Evolutionary conservation across 2,888 invertebrate species (phyloP).

Genomic region (Scaptomyza cyrtandrae): DNA sequence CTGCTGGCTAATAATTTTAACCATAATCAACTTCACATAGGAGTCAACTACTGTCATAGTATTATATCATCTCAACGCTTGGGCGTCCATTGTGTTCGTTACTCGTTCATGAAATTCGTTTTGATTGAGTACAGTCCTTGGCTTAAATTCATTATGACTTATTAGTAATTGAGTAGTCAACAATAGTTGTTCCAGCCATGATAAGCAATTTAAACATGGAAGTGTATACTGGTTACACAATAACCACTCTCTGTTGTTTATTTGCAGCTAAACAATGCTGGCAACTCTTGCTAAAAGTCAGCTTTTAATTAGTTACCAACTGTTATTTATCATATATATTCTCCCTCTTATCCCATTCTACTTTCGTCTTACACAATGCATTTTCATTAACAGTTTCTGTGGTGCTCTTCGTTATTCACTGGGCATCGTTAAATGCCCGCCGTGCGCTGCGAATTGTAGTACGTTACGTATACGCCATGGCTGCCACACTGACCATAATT

Average conservation of each 20-base stretch:
- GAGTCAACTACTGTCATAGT: constrained; percentile 8
- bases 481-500: constrained; percentile 47
- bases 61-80: constrained; percentile 4
- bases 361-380: constrained; percentile 30
- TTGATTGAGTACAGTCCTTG: constrained; percentile 53
- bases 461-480: constrained; percentile 54
- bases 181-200: not conserved
- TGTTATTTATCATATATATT: constrained; percentile 18
- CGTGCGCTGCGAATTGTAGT: constrained; percentile 12
- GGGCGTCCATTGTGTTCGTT: constrained; percentile 8
- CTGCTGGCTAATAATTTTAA: constrained; percentile 26
- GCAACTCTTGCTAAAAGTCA: constrained; percentile 15
- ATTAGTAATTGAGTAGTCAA: constrained; percentile 39
- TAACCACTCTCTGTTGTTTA: not conserved
- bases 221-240: not conserved
- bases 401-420: constrained; percentile 26
- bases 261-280: not conserved
- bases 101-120: constrained; percentile 33
- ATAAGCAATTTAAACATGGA: not conserved
- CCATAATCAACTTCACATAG: constrained; percentile 39
- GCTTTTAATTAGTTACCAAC: constrained; percentile 56
- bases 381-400: constrained; percentile 42
- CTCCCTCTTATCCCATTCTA: constrained; percentile 9
- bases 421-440: not conserved
- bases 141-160: constrained; percentile 57